Base-by-base conservation (phyloP, 2,888 invertebrate genomes). In the Hemaris fuciformis region DNA sequence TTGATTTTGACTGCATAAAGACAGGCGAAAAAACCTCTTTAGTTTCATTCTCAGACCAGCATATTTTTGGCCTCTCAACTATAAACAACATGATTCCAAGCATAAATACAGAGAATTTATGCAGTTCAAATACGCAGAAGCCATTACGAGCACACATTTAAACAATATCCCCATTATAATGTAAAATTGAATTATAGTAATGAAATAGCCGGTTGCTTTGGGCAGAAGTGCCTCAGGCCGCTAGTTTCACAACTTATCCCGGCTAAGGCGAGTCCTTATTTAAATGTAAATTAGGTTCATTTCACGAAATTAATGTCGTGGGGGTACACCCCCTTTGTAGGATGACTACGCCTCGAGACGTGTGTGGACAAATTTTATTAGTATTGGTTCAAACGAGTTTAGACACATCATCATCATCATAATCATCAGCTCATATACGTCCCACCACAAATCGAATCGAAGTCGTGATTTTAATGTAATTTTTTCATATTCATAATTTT, bases 241-340 rank as follows among this genome's bases (percentile, higher is more conserved):
- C 89, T 92, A 92, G 92, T 92, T 92, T 90, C 88, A 80, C 91
- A 92, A 92, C 91, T 92, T 92, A 92, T 92, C 91, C 91, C 87
- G 78, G 80, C 91, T 91, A 92, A 92, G 91, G 92, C 92, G 79
- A 91, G 89, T 94, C 95, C 96, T 96, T 96, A 96, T 96, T 96
- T 96, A 96, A 96, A 96, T 96, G 96, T 95, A 96, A 96, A 96
- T 96, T 96, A 96, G 96, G 95, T 96, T 96, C 96, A 96, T 96
- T 96, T 95, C 95, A 95, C 95, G 94, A 96, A 96, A 96, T 96
- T 96, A 96, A 96, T 96, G 96, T 95, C 95, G 93, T 90, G 84
- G 88, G 89, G 91, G 82, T 87, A 90, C 94, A 93, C 93, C 94
- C 94, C 93, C 87, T 73, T 76, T 70, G 80, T 83, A 77, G 67